A percentile compares a stretch with the other conserved stretches of the same genome.
Evolutionary conservation across 2,888 invertebrate genomes (phyloP).

Genomic region (Heliconius ethilla): DNA sequence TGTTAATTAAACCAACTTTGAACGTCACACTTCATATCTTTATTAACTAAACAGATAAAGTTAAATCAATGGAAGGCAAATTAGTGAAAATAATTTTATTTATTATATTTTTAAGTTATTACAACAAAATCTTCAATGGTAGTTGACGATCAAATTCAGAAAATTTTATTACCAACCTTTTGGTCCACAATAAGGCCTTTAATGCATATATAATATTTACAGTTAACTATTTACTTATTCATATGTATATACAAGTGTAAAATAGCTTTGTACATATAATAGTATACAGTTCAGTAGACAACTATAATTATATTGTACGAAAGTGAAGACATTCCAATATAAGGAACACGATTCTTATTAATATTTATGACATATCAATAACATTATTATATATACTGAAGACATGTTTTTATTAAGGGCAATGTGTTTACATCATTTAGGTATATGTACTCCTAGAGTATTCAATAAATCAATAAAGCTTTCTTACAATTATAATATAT

Average conservation of each 20-base stretch:
- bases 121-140: not conserved
- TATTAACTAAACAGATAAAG: not conserved
- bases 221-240: slow-evolving; percentile 26
- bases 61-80: slow-evolving; percentile 1
- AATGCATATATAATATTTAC: slow-evolving; percentile 46
- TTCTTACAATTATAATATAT: slow-evolving; percentile 17
- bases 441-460: slow-evolving; percentile 3
- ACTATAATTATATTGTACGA: slow-evolving; percentile 14
- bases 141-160: slow-evolving; percentile 32
- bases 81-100: slow-evolving; percentile 16
- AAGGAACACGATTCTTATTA: slow-evolving; percentile 14
- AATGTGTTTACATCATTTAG: not conserved
- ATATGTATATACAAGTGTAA: slow-evolving; percentile 34
- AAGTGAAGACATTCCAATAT: slow-evolving; percentile 28
- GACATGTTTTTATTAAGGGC: slow-evolving; percentile 20
- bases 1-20: no score
- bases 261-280: slow-evolving; percentile 31
- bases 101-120: not conserved
- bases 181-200: slow-evolving; percentile 77
- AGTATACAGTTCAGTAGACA: slow-evolving; percentile 20
- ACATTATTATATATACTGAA: slow-evolving; percentile 1
- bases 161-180: slow-evolving; percentile 50
- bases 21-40: not conserved
- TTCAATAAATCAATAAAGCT: slow-evolving; percentile 19
- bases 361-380: slow-evolving; percentile 21